These are phyloP conservation scores for Acanthornis magna DNA, from an alignment of 2,797 vertebrate genomes.

Conservation along the genomic window DNA sequence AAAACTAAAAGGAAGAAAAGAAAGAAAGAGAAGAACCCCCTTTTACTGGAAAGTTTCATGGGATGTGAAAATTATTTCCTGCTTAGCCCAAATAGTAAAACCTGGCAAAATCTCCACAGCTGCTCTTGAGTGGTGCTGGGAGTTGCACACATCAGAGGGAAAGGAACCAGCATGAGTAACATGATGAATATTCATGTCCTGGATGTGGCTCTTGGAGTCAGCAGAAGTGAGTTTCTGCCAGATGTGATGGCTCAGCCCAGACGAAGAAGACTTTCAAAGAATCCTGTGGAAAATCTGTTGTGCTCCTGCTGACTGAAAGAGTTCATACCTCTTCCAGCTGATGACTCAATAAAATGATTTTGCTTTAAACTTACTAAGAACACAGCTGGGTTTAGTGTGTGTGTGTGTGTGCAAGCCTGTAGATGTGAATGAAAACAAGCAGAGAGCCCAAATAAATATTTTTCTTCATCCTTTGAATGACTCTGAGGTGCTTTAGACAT, in stretches of 20 bases:
- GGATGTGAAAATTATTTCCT: conserved; percentile 11
- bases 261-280: conserved; percentile 39
- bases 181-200: conserved; percentile 58
- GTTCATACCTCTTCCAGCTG: neutral
- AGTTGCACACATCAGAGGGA: conserved; percentile 38
- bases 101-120: neutral
- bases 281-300: conserved; percentile 23
- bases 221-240: conserved; percentile 42
- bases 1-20: neutral
- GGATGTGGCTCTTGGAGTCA: conserved; percentile 53
- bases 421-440: neutral
- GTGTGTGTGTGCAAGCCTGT: neutral
- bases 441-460: neutral
- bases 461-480: neutral
- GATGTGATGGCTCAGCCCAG: conserved; percentile 33
- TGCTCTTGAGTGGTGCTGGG: conserved; percentile 1
- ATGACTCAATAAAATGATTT: neutral
- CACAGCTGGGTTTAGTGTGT: neutral
- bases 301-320: neutral
- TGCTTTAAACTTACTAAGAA: neutral
- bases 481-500: neutral
- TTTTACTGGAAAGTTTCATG: neutral
- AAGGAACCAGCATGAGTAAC: conserved; percentile 44
- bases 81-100: neutral
- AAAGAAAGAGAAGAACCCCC: fast-evolving